phyloP scores from a whole-genome alignment of 2,113 vertebrate genomes.

The Oncorhynchus mykiss region DNA sequence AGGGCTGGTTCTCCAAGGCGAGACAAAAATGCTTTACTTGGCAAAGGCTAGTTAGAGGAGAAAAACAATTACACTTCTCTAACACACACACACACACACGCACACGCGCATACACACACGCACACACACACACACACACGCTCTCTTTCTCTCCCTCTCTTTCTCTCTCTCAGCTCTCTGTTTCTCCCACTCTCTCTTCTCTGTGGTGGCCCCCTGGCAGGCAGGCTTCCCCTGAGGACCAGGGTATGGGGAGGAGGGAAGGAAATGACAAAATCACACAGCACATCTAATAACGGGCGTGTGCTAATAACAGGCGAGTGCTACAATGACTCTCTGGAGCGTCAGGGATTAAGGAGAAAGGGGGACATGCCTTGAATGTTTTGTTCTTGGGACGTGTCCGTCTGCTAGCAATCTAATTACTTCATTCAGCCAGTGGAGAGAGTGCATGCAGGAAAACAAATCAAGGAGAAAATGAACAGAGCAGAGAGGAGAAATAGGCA shows the following conservation, averaged over 20 bases:
- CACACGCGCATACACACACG: neutral
- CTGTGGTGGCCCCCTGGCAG: conserved; percentile 1
- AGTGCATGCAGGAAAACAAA: neutral
- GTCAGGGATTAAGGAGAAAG: neutral
- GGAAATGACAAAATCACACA: conserved; percentile 51
- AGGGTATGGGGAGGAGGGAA: conserved; percentile 16
- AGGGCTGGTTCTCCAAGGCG: neutral
- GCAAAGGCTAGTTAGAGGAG: neutral
- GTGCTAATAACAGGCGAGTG: no score
- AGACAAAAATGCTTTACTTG: neutral
- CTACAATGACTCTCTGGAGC: neutral
- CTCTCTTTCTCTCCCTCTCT: neutral
- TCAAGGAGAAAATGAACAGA: neutral
- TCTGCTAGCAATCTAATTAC: conserved; percentile 9
- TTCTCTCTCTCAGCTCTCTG: no score
- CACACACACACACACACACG: neutral
- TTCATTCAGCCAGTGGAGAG: neutral
- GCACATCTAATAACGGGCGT: conserved; percentile 39
- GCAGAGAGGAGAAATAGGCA: neutral
- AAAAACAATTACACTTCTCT: neutral
- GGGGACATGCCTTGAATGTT: conserved; percentile 5
- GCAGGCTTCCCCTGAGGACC: conserved; percentile 30
- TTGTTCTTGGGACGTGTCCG: conserved; percentile 10
- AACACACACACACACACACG: neutral
- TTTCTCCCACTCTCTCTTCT: neutral